A percentile compares a stretch with the other conserved stretches of the same genome.
Evolutionary conservation across 2,113 vertebrate genomes (phyloP).

Genomic region (Origma solitaria): DNA sequence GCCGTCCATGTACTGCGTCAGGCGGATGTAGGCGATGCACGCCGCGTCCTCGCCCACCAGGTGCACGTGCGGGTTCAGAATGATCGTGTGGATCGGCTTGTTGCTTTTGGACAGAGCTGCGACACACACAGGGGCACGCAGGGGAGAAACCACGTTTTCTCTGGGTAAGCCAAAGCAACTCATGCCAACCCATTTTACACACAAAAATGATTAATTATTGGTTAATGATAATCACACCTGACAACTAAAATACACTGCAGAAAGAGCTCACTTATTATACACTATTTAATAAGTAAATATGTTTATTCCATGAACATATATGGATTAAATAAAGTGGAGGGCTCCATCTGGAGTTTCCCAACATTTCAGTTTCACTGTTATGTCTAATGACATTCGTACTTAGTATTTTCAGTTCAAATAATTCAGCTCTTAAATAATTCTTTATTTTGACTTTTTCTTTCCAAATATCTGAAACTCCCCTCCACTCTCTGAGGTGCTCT

Average conservation of each 20-base stretch:
- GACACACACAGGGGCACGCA: not conserved
- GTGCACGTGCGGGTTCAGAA: constrained; percentile 95
- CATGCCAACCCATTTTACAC: fast-evolving
- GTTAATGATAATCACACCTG: not conserved
- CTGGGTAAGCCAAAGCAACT: not conserved
- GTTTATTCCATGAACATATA: not conserved
- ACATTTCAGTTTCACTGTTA: not conserved
- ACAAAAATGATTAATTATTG: not conserved
- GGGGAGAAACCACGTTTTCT: not conserved
- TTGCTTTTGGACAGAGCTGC: constrained; percentile 88
- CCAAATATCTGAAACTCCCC: not conserved
- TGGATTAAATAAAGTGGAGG: not conserved
- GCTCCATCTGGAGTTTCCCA: not conserved
- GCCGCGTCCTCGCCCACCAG: constrained; percentile 94
- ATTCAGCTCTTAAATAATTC: not conserved
- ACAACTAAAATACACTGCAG: not conserved
- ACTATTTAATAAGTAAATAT: not conserved
- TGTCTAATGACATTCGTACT: not conserved
- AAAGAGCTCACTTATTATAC: not conserved
- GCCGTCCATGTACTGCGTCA: constrained; percentile 91
- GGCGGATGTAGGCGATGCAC: constrained; percentile 93
- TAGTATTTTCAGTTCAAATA: not conserved
- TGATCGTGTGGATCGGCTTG: constrained; percentile 92
- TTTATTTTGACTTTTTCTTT: not conserved
- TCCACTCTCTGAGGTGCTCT: not conserved